phyloP scores from a whole-genome alignment of 2,113 vertebrate genomes.

The Baryphthengus martii region DNA sequence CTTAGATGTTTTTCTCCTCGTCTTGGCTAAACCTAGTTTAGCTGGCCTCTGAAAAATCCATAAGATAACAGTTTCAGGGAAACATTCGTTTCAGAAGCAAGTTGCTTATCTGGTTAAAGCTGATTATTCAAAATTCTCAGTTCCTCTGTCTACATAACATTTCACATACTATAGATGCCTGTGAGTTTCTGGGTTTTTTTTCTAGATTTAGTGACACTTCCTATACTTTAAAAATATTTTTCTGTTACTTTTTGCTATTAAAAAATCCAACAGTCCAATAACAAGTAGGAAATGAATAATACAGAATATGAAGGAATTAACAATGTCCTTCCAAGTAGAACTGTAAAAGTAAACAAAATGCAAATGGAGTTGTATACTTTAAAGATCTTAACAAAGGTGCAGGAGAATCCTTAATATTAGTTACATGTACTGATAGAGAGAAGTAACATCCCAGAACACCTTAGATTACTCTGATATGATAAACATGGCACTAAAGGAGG shows the following conservation, averaged over 20 bases:
- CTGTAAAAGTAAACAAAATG: neutral
- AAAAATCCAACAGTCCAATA: neutral
- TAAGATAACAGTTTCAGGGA: neutral
- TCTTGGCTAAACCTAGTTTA: neutral
- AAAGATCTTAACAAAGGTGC: neutral
- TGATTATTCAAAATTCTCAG: neutral
- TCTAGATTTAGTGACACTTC: neutral
- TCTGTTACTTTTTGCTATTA: neutral
- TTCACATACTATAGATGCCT: neutral
- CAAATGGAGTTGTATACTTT: neutral
- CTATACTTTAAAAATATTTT: neutral
- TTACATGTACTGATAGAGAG: neutral
- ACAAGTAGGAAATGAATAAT: neutral
- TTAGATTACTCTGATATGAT: neutral
- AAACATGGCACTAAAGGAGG: neutral
- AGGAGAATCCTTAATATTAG: neutral
- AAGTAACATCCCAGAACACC: neutral
- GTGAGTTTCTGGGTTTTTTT: neutral
- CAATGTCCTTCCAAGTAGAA: neutral
- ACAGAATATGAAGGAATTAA: neutral
- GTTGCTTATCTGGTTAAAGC: neutral
- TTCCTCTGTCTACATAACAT: neutral
- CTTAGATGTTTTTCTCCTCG: neutral
- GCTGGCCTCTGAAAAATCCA: neutral
- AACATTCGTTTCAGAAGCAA: neutral